phyloP scores from a whole-genome alignment of 2,113 vertebrate genomes.

The Galeopterus variegatus region DNA sequence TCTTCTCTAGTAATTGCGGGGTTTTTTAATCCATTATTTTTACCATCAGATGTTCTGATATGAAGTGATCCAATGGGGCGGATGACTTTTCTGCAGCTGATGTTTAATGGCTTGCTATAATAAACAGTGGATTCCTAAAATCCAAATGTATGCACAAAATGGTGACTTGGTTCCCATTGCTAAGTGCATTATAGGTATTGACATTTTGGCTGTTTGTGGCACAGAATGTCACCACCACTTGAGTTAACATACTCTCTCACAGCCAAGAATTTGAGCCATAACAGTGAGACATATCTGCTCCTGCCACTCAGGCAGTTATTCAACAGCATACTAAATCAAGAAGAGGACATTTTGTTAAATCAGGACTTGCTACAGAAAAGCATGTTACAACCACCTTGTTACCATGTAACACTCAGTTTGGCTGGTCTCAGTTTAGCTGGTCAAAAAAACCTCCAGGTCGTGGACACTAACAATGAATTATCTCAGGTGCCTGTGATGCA shows the following conservation, averaged over 20 bases:
- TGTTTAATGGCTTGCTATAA: not conserved
- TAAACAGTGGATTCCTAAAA: conserved; percentile 1
- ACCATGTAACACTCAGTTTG: not conserved
- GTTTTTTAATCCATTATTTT: not conserved
- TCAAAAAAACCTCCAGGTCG: not conserved
- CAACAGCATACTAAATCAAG: not conserved
- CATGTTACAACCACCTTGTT: not conserved
- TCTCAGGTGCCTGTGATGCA: not conserved
- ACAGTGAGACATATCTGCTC: not conserved
- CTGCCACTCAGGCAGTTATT: not conserved
- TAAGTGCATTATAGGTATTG: not conserved
- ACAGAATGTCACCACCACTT: not conserved
- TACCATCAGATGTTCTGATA: conserved; percentile 23
- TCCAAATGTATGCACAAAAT: not conserved
- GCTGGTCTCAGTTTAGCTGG: not conserved
- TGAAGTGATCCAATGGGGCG: not conserved
- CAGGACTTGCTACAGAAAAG: not conserved
- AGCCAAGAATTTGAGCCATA: not conserved
- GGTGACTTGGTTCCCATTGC: not conserved
- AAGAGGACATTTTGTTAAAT: not conserved
- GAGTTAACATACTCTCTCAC: too few relatives aligned
- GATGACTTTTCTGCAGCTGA: not conserved
- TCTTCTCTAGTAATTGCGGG: not conserved
- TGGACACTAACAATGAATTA: not conserved
- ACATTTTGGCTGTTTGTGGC: not conserved